Base-by-base conservation (phyloP, 1,140 invertebrate species). In the Idris sp. region DNA sequence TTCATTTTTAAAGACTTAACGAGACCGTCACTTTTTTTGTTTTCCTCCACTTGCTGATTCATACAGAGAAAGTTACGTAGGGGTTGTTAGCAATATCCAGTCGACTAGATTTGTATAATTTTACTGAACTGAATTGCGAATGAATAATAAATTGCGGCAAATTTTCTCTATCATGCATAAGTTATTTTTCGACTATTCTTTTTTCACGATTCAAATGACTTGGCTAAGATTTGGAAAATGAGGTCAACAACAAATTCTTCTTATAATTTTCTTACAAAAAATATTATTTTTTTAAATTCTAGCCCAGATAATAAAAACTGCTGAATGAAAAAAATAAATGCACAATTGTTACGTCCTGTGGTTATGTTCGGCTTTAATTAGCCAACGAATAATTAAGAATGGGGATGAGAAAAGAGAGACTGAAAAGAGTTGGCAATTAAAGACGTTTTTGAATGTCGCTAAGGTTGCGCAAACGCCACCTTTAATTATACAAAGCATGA, bases 401-500 rank as follows among this genome's bases (percentile, higher is more conserved):
- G n/a, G n/a, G n/a, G n/a, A n/a, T n/a, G n/a, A n/a, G n/a, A n/a
- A n/a, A n/a, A n/a, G 4, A 7, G 25, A 11, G 46, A 2, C 6
- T 9, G 7, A 5, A 9, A 26, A 18, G 15, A 0, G 26, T 1
- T 3, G 4, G 33, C 6, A 8, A 6, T 4, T 25, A 18, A 41
- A 51, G 46, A 44, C 31, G 48, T 28, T 31, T 35, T 22, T 31
- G 35, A 51, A 26, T 43, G 26, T 49, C 58, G 58, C 31, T 14
- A 9, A 5, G 1, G 36, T 49, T 62, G 44, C 44, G 58, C 59
- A 43, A 64, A 43, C 38, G 28, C 31, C 31, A 26, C 49, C 49
- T 65, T 56, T 65, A 65, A 65, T 54, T 65, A 65, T 31, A 30
- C 25, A 53, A 65, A 46, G 44, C 22, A 14, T 19, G 31, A 6